These are phyloP conservation scores for Phacellophora camtschatica DNA, from an alignment of 30 jellyfish, hydroid and myxozoan genomes.

Conservation along the genomic window DNA sequence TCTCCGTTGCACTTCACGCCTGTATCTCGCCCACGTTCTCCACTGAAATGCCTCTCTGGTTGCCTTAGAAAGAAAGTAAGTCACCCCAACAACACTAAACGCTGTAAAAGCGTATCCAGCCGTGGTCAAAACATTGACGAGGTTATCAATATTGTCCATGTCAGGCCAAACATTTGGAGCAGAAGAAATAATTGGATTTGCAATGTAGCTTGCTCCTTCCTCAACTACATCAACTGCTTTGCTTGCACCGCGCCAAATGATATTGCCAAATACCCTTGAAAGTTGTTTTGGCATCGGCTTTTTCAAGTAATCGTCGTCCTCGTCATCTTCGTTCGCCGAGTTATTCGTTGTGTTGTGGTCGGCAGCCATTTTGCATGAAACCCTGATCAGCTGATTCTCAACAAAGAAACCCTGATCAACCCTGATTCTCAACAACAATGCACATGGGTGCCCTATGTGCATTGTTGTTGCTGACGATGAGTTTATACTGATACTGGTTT, in stretches of 20 bases:
- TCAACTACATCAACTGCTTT: constrained; percentile 54
- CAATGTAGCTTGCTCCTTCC: constrained; percentile 47
- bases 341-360: neutral
- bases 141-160: constrained; percentile 61
- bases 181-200: constrained; percentile 7
- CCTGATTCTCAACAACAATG: too few relatives aligned
- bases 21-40: constrained; percentile 48
- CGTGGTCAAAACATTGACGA: constrained; percentile 46
- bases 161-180: constrained; percentile 78
- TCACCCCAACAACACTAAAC: constrained; percentile 52
- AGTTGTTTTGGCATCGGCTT: constrained; percentile 69
- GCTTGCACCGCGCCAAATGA: constrained; percentile 37
- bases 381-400: neutral
- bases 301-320: constrained; percentile 4
- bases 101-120: constrained; percentile 70
- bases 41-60: constrained; percentile 60
- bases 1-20: too few relatives aligned
- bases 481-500: too few relatives aligned
- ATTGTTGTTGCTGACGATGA: too few relatives aligned
- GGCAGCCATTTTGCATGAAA: constrained; percentile 15
- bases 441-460: too few relatives aligned
- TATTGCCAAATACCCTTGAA: constrained; percentile 25
- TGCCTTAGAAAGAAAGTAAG: constrained; percentile 45
- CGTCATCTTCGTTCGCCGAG: neutral
- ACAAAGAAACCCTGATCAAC: neutral